Percentiles rank a stretch among this genome's conserved stretches.
Conservation (phyloP, 1,140 invertebrate species). For the Heliothis virescens region DNA sequence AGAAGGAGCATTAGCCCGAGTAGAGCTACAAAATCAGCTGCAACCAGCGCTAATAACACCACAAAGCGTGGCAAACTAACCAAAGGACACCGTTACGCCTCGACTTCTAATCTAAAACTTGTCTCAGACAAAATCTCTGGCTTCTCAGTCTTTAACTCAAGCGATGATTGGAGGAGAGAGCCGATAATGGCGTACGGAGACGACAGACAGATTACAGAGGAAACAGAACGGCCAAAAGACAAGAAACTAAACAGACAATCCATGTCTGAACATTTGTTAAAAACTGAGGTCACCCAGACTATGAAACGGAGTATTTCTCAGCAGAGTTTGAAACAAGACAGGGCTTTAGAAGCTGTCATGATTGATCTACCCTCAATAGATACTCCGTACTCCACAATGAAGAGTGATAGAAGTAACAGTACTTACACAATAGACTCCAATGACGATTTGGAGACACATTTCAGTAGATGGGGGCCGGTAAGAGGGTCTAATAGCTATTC, state of each 20-base stretch:
- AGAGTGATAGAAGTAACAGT: constrained; percentile 64
- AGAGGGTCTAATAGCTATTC: constrained; percentile 79
- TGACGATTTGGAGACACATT: constrained; percentile 57
- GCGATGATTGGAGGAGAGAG: constrained; percentile 62
- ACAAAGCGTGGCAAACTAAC: constrained; percentile 69
- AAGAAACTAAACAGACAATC: constrained; percentile 72
- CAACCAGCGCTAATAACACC: constrained; percentile 67
- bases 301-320: constrained; percentile 77
- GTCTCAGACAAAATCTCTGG: constrained; percentile 81
- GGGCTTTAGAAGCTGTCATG: constrained; percentile 74
- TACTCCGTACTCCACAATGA: constrained; percentile 65
- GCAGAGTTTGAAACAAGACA: constrained; percentile 76
- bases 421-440: constrained; percentile 57
- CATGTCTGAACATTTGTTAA: constrained; percentile 71
- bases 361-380: constrained; percentile 79
- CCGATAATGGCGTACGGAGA: constrained; percentile 79
- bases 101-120: constrained; percentile 76
- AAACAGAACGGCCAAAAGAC: constrained; percentile 62
- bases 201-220: constrained; percentile 60
- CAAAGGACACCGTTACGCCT: constrained; percentile 71
- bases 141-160: constrained; percentile 74
- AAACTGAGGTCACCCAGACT: constrained; percentile 37
- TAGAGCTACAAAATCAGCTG: constrained; percentile 67
- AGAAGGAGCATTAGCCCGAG: constrained; percentile 70
- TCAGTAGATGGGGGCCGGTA: constrained; percentile 75